A percentile compares a stretch with the other conserved stretches of the same genome.
These are phyloP conservation scores for Columba guinea DNA, from an alignment of 2,797 vertebrate species.

Conservation along the genomic window DNA sequence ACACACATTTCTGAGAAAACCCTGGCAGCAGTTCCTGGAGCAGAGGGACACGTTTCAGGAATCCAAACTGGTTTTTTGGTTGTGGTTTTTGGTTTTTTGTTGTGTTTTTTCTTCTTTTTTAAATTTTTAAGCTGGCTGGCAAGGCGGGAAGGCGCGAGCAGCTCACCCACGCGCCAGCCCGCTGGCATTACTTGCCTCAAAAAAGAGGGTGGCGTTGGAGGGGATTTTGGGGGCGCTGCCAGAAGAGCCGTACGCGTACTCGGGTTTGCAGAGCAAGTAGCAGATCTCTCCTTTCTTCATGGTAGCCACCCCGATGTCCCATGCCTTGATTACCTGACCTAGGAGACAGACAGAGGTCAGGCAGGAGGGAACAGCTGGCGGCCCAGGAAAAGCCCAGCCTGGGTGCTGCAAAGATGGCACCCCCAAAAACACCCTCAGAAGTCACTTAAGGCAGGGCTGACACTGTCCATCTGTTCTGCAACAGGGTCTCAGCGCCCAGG, in stretches of 20 bases:
- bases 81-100: too few species aligned
- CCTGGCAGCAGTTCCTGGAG: constrained; percentile 60
- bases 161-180: neutral
- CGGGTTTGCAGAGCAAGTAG: constrained; percentile 88
- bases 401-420: neutral
- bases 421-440: neutral
- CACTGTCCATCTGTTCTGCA: neutral
- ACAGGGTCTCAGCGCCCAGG: neutral
- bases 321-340: constrained; percentile 96
- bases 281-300: constrained; percentile 95
- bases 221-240: constrained; percentile 93
- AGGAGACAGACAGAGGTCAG: constrained; percentile 51
- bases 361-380: neutral
- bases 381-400: neutral
- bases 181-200: constrained; percentile 82
- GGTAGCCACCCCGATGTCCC: constrained; percentile 90
- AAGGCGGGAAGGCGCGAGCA: neutral
- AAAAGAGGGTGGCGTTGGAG: constrained; percentile 88
- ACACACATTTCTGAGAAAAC: constrained; percentile 75
- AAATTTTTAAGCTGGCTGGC: neutral
- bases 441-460: neutral
- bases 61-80: constrained; percentile 10
- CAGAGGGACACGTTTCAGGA: constrained; percentile 73
- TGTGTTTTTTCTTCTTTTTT: too few species aligned
- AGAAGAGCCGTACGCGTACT: constrained; percentile 88